These are phyloP conservation scores for Molossus molossus DNA, from an alignment of 2,797 vertebrate species.

Conservation along the genomic window DNA sequence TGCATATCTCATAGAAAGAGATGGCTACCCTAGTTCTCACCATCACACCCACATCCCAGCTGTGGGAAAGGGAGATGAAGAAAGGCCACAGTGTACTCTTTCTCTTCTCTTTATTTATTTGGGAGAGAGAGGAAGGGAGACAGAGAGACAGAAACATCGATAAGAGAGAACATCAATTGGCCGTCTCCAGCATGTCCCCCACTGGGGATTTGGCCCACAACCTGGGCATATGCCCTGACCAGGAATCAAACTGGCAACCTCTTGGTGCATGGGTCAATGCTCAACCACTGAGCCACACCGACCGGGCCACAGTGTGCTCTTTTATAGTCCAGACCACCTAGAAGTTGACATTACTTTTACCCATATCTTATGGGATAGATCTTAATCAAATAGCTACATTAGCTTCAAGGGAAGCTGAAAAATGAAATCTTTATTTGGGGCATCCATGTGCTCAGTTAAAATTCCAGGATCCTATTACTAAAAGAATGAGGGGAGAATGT, in stretches of 20 bases:
- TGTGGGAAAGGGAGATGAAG: not conserved
- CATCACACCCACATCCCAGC: not conserved
- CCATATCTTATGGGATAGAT: not conserved
- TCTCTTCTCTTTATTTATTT: too few relatives aligned
- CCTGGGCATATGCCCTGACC: too few relatives aligned
- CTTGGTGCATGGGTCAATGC: too few relatives aligned
- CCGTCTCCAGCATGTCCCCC: too few relatives aligned
- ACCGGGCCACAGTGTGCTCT: fast-evolving
- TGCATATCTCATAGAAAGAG: not conserved
- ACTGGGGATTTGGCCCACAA: too few relatives aligned
- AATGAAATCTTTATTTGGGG: not conserved
- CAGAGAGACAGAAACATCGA: too few relatives aligned
- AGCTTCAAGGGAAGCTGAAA: not conserved
- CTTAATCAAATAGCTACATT: not conserved
- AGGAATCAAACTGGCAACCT: too few relatives aligned
- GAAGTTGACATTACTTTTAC: not conserved
- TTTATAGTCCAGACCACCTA: not conserved
- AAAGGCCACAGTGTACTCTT: not conserved
- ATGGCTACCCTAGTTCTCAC: not conserved
- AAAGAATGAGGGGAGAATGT: not conserved
- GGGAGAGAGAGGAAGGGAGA: too few relatives aligned
- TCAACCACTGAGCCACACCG: too few relatives aligned
- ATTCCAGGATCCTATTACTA: not conserved
- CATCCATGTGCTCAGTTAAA: not conserved
- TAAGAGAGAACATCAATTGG: too few relatives aligned